Base-by-base conservation (phyloP, 2,797 vertebrate species). In the Propithecus perrieri region DNA sequence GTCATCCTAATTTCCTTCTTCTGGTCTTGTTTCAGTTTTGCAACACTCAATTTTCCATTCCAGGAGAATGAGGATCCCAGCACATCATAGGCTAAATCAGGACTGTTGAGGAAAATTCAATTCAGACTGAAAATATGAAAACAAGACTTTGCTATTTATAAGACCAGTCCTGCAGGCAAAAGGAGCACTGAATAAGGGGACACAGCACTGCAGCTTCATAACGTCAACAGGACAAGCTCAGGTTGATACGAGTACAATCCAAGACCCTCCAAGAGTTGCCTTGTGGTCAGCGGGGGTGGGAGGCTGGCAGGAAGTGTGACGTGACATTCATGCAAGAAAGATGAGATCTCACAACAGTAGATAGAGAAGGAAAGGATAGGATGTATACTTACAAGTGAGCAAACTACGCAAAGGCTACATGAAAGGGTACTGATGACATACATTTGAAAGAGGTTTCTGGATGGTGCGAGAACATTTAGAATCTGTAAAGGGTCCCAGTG, bases 91-190 rank as follows among this genome's bases (percentile, higher is more conserved):
- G 18, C 35, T 86, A 74, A 41, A 46, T 89, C 38, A 76, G 46
- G 41, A 79, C 22, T 63, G 8, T 46, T 59, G 22, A 35, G 30
- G 46, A 89, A 84, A 76, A 86, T 61, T 69, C 59, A 81, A 43
- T 71, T 83, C 48, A 67, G 67, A 38, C 30, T 93, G 50, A 86
- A 93, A 96, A 71, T 50, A 65, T 43, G 85, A 94, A 94, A 92
- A 74, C 20, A 78, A 53, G 57, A 89, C 26, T 67, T 71, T 35
- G 5, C 5, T 48, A 14, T 53, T 69, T 67, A 55, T 9, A 74
- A 33, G 28, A 71, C 79, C 33, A 55, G 13, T 10, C 22, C 24
- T 85, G n/a, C 5, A 63, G 53, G 28, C 59, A 91, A 55, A 89
- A 91, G 11, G 2, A n/a, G 13, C 17, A 33, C 18, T 83, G 26